These are phyloP conservation scores for Listronotus oregonensis DNA, from an alignment of 1,140 invertebrate species.

Conservation along the genomic window DNA sequence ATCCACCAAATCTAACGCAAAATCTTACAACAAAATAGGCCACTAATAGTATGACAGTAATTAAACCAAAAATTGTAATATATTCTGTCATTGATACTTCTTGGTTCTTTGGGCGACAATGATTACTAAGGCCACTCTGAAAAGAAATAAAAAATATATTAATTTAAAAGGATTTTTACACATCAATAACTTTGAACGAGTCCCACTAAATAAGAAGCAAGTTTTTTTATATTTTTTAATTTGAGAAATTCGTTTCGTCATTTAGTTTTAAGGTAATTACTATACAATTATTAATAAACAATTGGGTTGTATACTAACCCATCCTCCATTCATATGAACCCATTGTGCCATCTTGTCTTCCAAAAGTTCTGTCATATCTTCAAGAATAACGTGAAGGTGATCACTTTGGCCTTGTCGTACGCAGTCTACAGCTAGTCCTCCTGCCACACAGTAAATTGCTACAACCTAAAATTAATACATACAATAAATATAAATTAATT, in stretches of 20 bases:
- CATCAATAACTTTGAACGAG: too few species aligned
- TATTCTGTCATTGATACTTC: conserved; percentile 42
- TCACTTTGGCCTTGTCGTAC: conserved; percentile 69
- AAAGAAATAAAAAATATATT: conserved; percentile 19
- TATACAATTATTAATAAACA: too few species aligned
- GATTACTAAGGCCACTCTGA: conserved; percentile 37
- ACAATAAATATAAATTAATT: background rate
- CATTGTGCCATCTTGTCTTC: conserved; percentile 70
- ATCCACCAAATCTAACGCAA: conserved; percentile 32
- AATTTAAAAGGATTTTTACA: background rate
- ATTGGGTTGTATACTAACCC: conserved; percentile 59
- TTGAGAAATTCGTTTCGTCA: too few species aligned
- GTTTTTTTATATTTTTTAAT: too few species aligned
- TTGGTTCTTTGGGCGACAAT: conserved; percentile 37
- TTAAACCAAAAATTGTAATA: conserved; percentile 40
- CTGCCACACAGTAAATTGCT: conserved; percentile 70
- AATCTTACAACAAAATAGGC: conserved; percentile 43
- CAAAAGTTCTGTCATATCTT: conserved; percentile 66
- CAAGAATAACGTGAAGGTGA: conserved; percentile 65
- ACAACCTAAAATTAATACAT: conserved; percentile 56
- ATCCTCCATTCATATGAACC: conserved; percentile 74
- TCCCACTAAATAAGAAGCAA: too few species aligned
- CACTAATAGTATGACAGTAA: conserved; percentile 36
- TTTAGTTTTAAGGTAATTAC: too few species aligned
- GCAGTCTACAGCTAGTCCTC: conserved; percentile 72